Base-by-base conservation (phyloP, 2,113 vertebrate species). In the Bucco capensis region DNA sequence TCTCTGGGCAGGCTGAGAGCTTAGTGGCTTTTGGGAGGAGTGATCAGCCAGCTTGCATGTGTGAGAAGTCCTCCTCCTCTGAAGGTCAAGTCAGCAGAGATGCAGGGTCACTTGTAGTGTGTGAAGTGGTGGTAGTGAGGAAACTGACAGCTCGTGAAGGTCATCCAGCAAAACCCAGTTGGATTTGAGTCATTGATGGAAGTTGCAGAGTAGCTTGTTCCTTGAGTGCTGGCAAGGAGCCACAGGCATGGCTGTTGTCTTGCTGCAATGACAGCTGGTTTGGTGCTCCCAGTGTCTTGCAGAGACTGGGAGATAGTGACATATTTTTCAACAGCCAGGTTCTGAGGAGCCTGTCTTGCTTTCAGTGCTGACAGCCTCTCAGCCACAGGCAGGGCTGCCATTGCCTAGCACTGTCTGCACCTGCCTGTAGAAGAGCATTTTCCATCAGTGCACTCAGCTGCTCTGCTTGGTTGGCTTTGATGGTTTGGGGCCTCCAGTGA, bases 71-170 rank as follows among this genome's bases (percentile, higher is more conserved):
- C 80, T 42, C 82, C 38, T 61, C 31, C 93, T 65, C 75, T 58
- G 70, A 90, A 90, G 75, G 50, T 54, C 89, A 76, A 85, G 71
- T 78, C 93, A 93, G 42, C 22, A 78, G 72, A 60, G 92, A 85
- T 2, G 2, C 18, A 13, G 33, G 46, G 22, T 75, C 25, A 10
- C 46, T 91, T 90, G 87, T 76, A 79, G 74, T 27, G 79, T 78
- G 62, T 44, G 54, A 92, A 80, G 31, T 66, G 7, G 72, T 62
- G n/a, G 19, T 18, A 42, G 47, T 65, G n/a, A 93, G 71, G 46
- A 66, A 92, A 71, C 46, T 57, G 44, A 23, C 42, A n/a, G 50
- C 46, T 51, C 23, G 18, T 74, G 62, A 33, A 86, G 84, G 53
- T 37, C 62, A 82, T 82, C 67, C 57, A 82, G 81, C 28, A 86